Conservation (phyloP, 2,888 invertebrate genomes). For the Lasioglossum malachurum region DNA sequence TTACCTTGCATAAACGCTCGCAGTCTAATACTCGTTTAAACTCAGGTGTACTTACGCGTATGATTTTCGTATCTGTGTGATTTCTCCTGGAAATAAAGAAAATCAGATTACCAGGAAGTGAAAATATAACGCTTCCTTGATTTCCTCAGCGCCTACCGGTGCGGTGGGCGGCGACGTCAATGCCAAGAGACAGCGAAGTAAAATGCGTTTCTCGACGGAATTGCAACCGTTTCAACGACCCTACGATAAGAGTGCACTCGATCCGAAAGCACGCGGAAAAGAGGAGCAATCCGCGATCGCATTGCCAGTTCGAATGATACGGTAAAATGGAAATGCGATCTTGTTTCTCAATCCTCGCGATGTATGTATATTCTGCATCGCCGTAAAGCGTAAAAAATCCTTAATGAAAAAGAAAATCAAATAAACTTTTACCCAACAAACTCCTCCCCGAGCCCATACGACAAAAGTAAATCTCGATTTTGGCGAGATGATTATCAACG, state of each 20-base stretch:
- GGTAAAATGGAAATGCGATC: conserved; percentile 36
- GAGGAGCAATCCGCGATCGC: conserved; percentile 8
- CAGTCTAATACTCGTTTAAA: background rate
- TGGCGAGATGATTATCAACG: too few species aligned
- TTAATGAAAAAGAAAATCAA: background rate
- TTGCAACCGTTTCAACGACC: background rate
- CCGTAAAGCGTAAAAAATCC: background rate
- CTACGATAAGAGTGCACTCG: background rate
- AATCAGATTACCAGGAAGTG: background rate
- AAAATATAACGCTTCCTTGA: background rate
- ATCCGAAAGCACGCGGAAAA: conserved; percentile 12
- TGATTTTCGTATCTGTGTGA: background rate
- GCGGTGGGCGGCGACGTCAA: background rate
- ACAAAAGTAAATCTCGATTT: background rate
- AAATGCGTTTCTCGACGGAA: background rate
- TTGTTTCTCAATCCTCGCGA: conserved; percentile 5
- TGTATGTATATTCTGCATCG: background rate
- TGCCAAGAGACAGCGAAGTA: background rate
- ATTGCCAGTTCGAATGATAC: background rate
- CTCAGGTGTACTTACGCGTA: background rate
- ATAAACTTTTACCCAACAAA: background rate
- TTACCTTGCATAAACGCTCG: background rate
- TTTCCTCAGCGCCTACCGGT: background rate
- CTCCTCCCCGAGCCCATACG: background rate
- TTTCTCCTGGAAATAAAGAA: background rate